Evolutionary conservation across 2,888 invertebrate species (phyloP).

Genomic region (Drepana falcataria): DNA sequence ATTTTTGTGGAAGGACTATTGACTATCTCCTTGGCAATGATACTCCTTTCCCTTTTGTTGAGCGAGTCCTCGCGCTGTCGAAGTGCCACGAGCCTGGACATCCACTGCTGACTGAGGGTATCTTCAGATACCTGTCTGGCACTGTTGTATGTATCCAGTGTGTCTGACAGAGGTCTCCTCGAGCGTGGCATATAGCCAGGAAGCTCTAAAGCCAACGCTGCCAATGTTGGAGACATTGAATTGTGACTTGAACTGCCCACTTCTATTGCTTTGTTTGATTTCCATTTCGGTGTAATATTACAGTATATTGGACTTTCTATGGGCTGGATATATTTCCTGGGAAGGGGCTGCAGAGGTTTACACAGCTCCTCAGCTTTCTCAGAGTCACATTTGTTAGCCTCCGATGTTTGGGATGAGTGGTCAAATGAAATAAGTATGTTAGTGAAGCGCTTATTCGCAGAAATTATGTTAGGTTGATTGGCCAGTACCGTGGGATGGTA

Average conservation of each 20-base stretch:
- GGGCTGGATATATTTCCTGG: constrained; percentile 41
- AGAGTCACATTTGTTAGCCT: constrained; percentile 65
- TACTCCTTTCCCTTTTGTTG: constrained; percentile 68
- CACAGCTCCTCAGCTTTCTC: constrained; percentile 61
- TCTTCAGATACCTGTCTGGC: constrained; percentile 76
- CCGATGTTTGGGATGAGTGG: constrained; percentile 29
- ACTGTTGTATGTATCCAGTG: constrained; percentile 40
- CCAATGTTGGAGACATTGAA: constrained; percentile 63
- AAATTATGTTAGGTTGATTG: constrained; percentile 45
- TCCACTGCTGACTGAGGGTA: constrained; percentile 77
- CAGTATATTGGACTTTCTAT: constrained; percentile 58
- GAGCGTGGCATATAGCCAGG: constrained; percentile 69
- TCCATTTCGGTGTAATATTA: constrained; percentile 48
- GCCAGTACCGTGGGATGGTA: constrained; percentile 70
- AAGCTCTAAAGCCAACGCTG: constrained; percentile 66
- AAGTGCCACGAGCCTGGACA: constrained; percentile 72
- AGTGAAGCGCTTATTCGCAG: constrained; percentile 31
- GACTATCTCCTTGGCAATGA: constrained; percentile 65
- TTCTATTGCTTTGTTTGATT: constrained; percentile 23
- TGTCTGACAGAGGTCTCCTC: constrained; percentile 47
- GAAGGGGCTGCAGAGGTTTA: constrained; percentile 47
- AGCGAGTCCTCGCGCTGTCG: constrained; percentile 73
- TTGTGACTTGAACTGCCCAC: constrained; percentile 26
- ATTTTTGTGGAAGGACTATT: constrained; percentile 56
- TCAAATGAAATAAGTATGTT: constrained; percentile 45